These are phyloP conservation scores for Tolypeutes matacus DNA, from an alignment of 2,797 vertebrate species.

Conservation along the genomic window DNA sequence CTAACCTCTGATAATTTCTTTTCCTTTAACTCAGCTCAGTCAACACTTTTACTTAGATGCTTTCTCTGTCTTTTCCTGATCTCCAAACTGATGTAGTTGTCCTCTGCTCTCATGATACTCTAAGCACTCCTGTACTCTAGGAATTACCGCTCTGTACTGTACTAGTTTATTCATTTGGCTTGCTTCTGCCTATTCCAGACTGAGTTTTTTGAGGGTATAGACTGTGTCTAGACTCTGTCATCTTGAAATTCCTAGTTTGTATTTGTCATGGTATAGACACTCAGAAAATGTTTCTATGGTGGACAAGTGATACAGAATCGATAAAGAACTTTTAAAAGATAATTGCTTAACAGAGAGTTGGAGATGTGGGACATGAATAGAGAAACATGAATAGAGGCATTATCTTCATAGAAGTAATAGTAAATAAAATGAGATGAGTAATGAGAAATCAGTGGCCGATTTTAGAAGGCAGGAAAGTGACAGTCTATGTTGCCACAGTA, in stretches of 20 bases:
- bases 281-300: neutral
- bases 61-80: conserved; percentile 23
- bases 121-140: neutral
- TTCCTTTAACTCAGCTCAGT: conserved; percentile 28
- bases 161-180: conserved; percentile 15
- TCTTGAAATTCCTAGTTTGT: conserved; percentile 48
- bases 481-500: neutral
- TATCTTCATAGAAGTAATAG: conserved; percentile 5
- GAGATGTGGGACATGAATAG: neutral
- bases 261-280: neutral
- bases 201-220: conserved; percentile 41
- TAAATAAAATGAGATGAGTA: neutral
- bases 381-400: neutral
- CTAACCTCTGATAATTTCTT: neutral
- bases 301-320: neutral
- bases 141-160: neutral
- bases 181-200: neutral
- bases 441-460: conserved; percentile 31
- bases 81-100: neutral
- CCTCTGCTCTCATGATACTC: neutral
- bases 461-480: conserved; percentile 47
- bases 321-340: conserved; percentile 35
- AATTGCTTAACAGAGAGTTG: neutral
- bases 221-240: neutral
- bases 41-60: neutral